phyloP scores from a whole-genome alignment of 2,888 invertebrate genomes.

The Drosophila mulleri region DNA sequence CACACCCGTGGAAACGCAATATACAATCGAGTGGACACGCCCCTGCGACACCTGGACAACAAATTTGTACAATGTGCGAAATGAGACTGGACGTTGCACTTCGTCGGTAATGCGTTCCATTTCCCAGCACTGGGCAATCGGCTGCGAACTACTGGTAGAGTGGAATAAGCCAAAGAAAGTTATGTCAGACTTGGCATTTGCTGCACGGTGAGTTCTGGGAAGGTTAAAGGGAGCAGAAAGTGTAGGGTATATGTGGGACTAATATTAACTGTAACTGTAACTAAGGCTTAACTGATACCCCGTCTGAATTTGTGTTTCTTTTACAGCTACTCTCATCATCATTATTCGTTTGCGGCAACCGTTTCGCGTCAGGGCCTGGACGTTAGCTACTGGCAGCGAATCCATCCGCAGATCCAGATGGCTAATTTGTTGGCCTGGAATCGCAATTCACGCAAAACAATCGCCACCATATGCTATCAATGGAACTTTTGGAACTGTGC shows the following conservation, averaged over 20 bases:
- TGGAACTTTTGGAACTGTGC: constrained; percentile 81
- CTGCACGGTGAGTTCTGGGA: constrained; percentile 64
- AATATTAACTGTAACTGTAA: no score
- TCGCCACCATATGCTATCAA: constrained; percentile 83
- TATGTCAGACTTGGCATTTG: constrained; percentile 78
- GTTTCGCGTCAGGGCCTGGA: constrained; percentile 82
- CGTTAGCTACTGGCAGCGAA: constrained; percentile 84
- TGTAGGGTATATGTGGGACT: not conserved
- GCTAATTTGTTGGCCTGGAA: constrained; percentile 82
- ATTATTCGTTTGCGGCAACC: constrained; percentile 80
- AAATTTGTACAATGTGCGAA: constrained; percentile 79
- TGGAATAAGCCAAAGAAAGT: constrained; percentile 76
- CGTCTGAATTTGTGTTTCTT: not conserved
- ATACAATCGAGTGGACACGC: constrained; percentile 76
- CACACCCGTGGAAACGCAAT: constrained; percentile 69
- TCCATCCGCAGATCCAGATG: constrained; percentile 83
- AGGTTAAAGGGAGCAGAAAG: not conserved
- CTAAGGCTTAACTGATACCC: no score
- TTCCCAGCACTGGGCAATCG: constrained; percentile 79
- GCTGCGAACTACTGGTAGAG: constrained; percentile 82
- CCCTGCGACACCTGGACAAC: constrained; percentile 78
- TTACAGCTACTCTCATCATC: constrained; percentile 76
- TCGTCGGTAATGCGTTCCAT: constrained; percentile 82
- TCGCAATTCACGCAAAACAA: constrained; percentile 75
- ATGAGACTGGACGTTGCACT: constrained; percentile 79